Base-by-base conservation (phyloP, 2,797 vertebrate genomes). In the Botia almorhae region DNA sequence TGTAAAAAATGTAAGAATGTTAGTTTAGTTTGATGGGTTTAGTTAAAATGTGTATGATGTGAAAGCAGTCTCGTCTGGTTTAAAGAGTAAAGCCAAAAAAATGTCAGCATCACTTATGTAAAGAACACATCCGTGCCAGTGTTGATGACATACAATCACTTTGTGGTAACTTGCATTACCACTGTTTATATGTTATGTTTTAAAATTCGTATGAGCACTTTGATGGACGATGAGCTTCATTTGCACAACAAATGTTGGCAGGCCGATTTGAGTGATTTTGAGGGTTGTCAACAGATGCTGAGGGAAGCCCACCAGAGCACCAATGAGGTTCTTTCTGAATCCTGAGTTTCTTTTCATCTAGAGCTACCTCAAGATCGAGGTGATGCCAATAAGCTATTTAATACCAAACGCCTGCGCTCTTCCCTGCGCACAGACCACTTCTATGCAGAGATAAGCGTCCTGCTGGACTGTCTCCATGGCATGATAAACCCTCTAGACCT, bases 401-500 rank as follows among this genome's bases (percentile, higher is more conserved):
- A 90, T 84, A 85, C 83, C 76, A 92, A 81, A 23, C 70, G 69
- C 39, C 86, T 94, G 48, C 91, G 90, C 69, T 33, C 63, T 2
- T 55, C 68, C 68, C 86, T 93, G 43, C 88, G 88, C 56, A 92
- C 87, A 51, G 83, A 91, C 1, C 88, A 90, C 83, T 93, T 94
- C 83, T 79, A 83, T 21, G 69, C 63, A 0, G 91, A 93, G 81
- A 91, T 94, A 86, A 88, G 21, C 7, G 81, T 53, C n/a, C 82
- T 90, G 6, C 72, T 93, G 36, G 89, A 92, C 12, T 88, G 78
- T 39, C 86, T 94, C 17, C 85, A 91, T 0, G 23, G 88, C 76
- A 74, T 93, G n/a, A 87, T 93, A 33, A 91, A 91, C 75, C 92
- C 92, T 1, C 60, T 91, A 80, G 89, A 93, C 19, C 89, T 94